Evolutionary conservation across 2,797 vertebrate species (phyloP).

Genomic region (Taenioides sp.): DNA sequence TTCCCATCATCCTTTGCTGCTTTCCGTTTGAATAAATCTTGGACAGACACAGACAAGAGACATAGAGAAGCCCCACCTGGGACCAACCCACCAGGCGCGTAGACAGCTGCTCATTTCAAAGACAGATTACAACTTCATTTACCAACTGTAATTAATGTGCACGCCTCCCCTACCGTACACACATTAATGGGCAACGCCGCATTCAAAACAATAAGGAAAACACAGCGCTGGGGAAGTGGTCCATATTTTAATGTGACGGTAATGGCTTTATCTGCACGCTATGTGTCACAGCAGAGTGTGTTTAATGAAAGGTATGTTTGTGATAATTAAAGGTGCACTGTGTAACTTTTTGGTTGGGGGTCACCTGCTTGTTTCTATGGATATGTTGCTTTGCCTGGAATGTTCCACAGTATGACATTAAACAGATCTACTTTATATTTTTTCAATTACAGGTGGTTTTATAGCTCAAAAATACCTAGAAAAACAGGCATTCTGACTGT

Average conservation of each 20-base stretch:
- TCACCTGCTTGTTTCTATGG: no score
- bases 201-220: slow-evolving; percentile 14
- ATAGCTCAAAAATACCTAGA: no score
- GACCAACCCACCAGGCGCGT: slow-evolving; percentile 36
- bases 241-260: slow-evolving; percentile 14
- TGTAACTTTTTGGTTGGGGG: no score
- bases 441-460: no score
- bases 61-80: slow-evolving; percentile 49
- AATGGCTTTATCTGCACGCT: slow-evolving; percentile 21
- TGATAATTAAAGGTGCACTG: slow-evolving; percentile 27
- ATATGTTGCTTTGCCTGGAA: no score
- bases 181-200: slow-evolving; percentile 4
- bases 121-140: slow-evolving; percentile 62
- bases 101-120: slow-evolving; percentile 59
- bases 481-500: no score
- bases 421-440: no score
- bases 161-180: slow-evolving; percentile 13
- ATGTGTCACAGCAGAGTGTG: slow-evolving; percentile 30
- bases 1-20: slow-evolving; percentile 45
- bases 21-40: slow-evolving; percentile 42
- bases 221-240: slow-evolving; percentile 13
- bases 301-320: slow-evolving; percentile 33
- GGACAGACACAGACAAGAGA: slow-evolving; percentile 11
- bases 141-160: slow-evolving; percentile 61
- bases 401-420: no score